These are phyloP conservation scores for Chelonus formosanus DNA, from an alignment of 2,888 invertebrate species.

Conservation along the genomic window DNA sequence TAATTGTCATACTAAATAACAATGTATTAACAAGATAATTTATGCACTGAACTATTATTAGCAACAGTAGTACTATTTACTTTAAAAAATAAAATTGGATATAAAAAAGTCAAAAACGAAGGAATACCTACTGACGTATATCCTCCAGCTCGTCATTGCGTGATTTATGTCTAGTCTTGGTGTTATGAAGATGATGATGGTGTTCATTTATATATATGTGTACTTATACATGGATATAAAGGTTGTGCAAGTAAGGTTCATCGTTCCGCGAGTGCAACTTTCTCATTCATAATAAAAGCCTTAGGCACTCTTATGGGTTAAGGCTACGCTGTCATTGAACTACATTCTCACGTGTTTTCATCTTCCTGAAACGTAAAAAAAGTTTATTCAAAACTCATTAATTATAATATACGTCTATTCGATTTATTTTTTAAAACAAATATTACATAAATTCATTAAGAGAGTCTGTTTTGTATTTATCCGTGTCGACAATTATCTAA, in stretches of 20 bases:
- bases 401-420: too few relatives aligned
- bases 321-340: conserved; percentile 47
- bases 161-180: conserved; percentile 21
- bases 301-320: conserved; percentile 44
- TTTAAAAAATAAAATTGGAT: background rate
- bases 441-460: too few relatives aligned
- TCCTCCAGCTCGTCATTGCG: conserved; percentile 21
- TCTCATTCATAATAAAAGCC: conserved; percentile 46
- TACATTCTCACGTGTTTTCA: conserved; percentile 40
- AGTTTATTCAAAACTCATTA: too few relatives aligned
- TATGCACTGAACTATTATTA: too few relatives aligned
- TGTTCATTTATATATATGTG: conserved; percentile 9
- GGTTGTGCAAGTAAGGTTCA: conserved; percentile 35
- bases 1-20: too few relatives aligned
- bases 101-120: conserved; percentile 10
- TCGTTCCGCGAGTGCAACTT: conserved; percentile 45
- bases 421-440: too few relatives aligned
- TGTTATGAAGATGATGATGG: conserved; percentile 15
- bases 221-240: conserved; percentile 23
- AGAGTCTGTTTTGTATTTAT: too few relatives aligned
- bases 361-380: conserved; percentile 1
- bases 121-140: conserved; percentile 20
- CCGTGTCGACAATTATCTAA: too few relatives aligned
- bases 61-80: too few relatives aligned
- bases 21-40: too few relatives aligned